Evolutionary conservation across 64 coral and sea anemone species (phyloP), one percentile per base, ranked within the genome.

Genomic region (Pachyseris speciosa): DNA sequence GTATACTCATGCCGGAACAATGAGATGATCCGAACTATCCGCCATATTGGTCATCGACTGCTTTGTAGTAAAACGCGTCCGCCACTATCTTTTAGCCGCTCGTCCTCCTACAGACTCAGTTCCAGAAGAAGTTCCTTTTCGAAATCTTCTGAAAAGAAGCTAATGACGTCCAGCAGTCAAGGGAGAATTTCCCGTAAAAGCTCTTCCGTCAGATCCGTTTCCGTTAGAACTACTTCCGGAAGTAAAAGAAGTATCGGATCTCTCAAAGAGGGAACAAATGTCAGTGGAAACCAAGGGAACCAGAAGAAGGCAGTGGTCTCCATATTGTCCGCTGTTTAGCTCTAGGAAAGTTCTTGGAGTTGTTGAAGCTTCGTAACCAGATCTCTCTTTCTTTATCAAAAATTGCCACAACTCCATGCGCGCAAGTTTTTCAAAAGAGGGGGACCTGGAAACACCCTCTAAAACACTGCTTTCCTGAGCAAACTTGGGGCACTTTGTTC

Each of bases 1-100:
- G 77, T 81, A 22, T 81, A 81, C n/a, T 51, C 77, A 39, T 61
- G 33, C 20, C 33, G 77, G 19, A 81, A 81, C 20, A 81, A 26
- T 36, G 77, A 81, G 31, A 63, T 81, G 52, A 81, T 81, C 19
- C 32, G 33, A 26, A 81, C 77, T 5, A 38, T 81, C 20, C 77
- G 77, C 19, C 37, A 39, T 6, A 81, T 81, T 36, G 77, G 31
- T 22, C 17, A 40, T 38, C 13, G 30, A 39, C 9, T 81, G 31
- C 32, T 81, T 6, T 81, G 77, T n/a, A 81, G 63, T 5, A 24
- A 61, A 25, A 33, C 11, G 37, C 32, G 19, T 1, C 52, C 20
- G 15, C 32, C 36, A 7, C 77, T 30, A 19, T 2, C 19, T 17
- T 37, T 32, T 7, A 80, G 44, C 30, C 57, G 29, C 1, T 41